Conservation (phyloP, 2,113 vertebrate species). For the Eubucco bourcierii region DNA sequence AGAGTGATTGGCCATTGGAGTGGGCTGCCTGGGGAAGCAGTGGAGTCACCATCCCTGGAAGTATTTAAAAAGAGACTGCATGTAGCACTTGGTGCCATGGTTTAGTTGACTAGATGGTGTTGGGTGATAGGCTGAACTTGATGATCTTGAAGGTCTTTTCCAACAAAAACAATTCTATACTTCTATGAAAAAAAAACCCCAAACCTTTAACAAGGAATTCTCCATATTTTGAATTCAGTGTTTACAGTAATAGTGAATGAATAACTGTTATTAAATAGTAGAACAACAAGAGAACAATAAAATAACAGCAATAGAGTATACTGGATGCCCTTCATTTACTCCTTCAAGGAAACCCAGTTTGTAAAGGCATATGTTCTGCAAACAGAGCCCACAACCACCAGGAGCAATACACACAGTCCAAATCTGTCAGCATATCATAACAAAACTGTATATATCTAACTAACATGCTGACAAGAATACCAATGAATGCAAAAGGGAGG, state of each 20-base stretch:
- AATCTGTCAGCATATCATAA: constrained; percentile 54
- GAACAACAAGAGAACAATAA: background rate
- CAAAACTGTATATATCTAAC: constrained; percentile 1
- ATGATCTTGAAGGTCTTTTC: no score
- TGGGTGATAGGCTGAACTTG: no score
- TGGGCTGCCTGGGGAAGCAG: no score
- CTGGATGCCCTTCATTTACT: constrained; percentile 34
- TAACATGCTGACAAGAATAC: constrained; percentile 20
- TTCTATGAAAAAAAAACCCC: background rate
- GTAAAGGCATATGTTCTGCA: constrained; percentile 52
- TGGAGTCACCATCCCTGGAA: no score
- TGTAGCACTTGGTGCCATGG: no score
- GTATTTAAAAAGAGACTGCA: no score
- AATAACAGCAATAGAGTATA: background rate
- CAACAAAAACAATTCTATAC: no score
- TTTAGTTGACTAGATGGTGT: no score
- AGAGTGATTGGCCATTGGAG: no score
- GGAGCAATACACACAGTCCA: constrained; percentile 28
- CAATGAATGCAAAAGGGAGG: constrained; percentile 3
- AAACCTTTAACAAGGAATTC: background rate
- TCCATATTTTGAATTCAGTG: background rate
- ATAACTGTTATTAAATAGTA: background rate
- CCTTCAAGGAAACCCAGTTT: constrained; percentile 36
- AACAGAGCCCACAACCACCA: constrained; percentile 44
- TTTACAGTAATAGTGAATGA: background rate